phyloP scores from a whole-genome alignment of 1,140 invertebrate species.

The Arion vulgaris region DNA sequence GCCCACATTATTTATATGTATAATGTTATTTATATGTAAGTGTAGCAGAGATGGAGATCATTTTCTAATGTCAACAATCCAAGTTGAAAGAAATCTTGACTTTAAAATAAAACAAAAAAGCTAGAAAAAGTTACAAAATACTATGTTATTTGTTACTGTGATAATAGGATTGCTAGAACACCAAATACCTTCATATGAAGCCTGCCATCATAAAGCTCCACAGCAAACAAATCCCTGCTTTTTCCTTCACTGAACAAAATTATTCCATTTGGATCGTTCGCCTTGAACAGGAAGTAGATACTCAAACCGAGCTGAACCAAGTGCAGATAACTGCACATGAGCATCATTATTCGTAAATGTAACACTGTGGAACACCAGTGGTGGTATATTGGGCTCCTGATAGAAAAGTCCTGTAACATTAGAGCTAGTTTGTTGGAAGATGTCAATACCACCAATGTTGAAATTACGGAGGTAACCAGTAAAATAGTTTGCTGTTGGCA shows the following conservation, averaged over 20 bases:
- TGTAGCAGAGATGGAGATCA: too few relatives aligned
- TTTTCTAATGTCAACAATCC: too few relatives aligned
- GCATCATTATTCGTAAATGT: constrained; percentile 54
- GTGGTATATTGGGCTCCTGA: constrained; percentile 28
- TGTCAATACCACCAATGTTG: constrained; percentile 49
- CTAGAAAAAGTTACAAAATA: too few relatives aligned
- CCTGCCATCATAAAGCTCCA: constrained; percentile 83
- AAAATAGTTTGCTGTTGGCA: constrained; percentile 38
- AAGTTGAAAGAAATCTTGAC: too few relatives aligned
- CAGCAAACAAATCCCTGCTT: constrained; percentile 90
- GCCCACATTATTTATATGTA: too few relatives aligned
- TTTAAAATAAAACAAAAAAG: too few relatives aligned
- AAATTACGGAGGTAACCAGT: constrained; percentile 66
- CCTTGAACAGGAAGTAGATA: constrained; percentile 67
- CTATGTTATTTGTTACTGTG: too few relatives aligned
- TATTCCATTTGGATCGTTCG: constrained; percentile 82
- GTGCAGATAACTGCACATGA: constrained; percentile 51
- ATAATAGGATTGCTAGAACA: too few relatives aligned
- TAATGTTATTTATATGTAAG: too few relatives aligned
- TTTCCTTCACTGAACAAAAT: constrained; percentile 94
- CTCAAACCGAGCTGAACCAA: constrained; percentile 46
- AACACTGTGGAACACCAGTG: constrained; percentile 54
- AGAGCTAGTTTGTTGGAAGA: constrained; percentile 41
- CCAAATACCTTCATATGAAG: constrained; percentile 35
- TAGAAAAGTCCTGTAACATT: neutral